phyloP scores from a whole-genome alignment of 2,888 invertebrate genomes.

The Drosophila anomalipes region DNA sequence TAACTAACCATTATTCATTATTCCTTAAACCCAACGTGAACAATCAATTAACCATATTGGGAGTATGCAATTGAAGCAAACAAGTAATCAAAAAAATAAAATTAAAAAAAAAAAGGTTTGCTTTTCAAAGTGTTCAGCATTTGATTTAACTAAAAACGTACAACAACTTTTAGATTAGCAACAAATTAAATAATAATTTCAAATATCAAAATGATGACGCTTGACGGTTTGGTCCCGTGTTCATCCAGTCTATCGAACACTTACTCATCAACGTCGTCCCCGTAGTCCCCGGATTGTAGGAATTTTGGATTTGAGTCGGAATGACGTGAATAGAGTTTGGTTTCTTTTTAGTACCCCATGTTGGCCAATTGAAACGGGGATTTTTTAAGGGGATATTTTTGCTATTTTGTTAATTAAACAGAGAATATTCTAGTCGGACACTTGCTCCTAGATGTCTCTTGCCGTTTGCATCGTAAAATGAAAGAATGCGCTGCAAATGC shows the following conservation, averaged over 20 bases:
- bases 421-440: not conserved
- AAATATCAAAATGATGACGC: not conserved
- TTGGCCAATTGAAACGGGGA: not conserved
- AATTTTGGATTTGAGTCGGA: not conserved
- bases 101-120: not conserved
- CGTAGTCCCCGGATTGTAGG: not conserved
- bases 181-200: not conserved
- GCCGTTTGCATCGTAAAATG: not conserved
- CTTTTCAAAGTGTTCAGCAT: not conserved
- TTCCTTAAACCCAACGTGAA: not conserved
- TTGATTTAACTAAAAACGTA: not conserved
- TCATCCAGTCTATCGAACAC: not conserved
- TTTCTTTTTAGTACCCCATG: not conserved
- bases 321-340: conserved; percentile 32
- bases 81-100: not conserved
- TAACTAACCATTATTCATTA: not conserved
- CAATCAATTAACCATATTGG: not conserved
- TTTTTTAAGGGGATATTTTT: not conserved
- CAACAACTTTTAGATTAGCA: not conserved
- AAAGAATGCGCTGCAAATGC: not conserved
- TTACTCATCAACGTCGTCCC: conserved; percentile 27
- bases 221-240: not conserved
- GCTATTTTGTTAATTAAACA: too few species aligned
- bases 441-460: not conserved
- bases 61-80: not conserved